These are phyloP conservation scores for Aurelia aurita complex sp. Pacific DNA, from an alignment of 30 jellyfish, hydroid and myxozoan species.

Conservation along the genomic window DNA sequence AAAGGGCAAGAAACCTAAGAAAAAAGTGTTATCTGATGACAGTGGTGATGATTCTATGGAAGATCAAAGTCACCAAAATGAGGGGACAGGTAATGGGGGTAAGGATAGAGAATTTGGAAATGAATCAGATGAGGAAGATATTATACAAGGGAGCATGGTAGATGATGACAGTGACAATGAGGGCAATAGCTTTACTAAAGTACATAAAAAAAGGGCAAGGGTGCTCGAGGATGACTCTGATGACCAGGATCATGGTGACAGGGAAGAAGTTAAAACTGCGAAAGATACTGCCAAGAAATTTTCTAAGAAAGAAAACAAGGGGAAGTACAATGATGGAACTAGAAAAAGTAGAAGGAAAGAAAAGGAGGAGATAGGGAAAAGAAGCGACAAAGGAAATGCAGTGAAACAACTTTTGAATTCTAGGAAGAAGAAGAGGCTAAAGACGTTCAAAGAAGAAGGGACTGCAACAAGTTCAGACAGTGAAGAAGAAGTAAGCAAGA, in stretches of 20 bases:
- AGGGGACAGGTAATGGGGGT: no score
- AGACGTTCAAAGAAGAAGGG: not conserved
- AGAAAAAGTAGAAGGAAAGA: conserved; percentile 26
- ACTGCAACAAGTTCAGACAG: not conserved
- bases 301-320: no score
- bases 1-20: no score
- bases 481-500: not conserved
- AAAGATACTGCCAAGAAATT: no score
- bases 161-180: conserved; percentile 2
- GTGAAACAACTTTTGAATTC: conserved; percentile 17
- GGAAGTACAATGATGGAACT: not conserved
- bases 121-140: no score
- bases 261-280: no score
- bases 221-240: not conserved
- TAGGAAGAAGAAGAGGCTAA: conserved; percentile 12
- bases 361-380: conserved; percentile 7
- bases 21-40: no score
- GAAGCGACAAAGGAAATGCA: conserved; percentile 25
- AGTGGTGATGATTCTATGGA: no score
- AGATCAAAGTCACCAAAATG: no score
- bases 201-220: not conserved
- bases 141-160: no score
- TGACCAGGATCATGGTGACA: not conserved
- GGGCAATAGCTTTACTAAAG: not conserved
- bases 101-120: no score